Base-by-base conservation (phyloP, 2,113 vertebrate genomes). In the Carassius auratus region DNA sequence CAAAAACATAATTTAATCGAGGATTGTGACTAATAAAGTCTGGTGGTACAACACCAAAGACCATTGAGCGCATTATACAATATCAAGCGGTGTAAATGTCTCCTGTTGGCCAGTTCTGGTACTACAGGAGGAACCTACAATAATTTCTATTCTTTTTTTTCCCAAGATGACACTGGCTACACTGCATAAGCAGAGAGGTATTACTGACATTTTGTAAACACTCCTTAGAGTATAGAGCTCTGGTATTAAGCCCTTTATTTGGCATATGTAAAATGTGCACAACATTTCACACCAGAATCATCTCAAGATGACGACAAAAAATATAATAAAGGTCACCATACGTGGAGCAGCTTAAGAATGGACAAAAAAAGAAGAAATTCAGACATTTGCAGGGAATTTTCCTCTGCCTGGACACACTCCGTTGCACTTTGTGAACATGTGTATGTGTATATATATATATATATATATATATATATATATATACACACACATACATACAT, bases 191-290 rank as follows among this genome's bases (percentile, higher is more conserved):
- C 81, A 81, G 57, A 84, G 88, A 84, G 80, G 84, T 86, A 94
- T 84, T 91, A 92, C 87, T 88, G 84, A 73, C 87, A 90, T 90
- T 91, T 77, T 94, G 93, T 94, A 94, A 93, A 94, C 93, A 93
- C 90, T 93, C 92, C 87, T 89, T 48, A 84, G 87, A 90, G 89
- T 89, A 92, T 87, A 90, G 90, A 92, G 88, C 89, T 90, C 84
- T 85, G 90, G 89, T 77, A 85, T 86, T 90, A 88, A 93, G 92
- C 93, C 92, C 93, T 94, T 90, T 94, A 90, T 93, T 94, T 94
- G 92, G 92, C 93, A 92, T 69, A 91, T 48, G 85, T 52, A 87
- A 81, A 89, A 90, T 75, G 42, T 55, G 26, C 50, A 17, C 50
- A 69, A 33, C 17, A 66, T 69, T 69, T 66, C 23, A 81, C 79